Conservation (phyloP, 1,140 invertebrate genomes). For the Luehdorfia chinensis region DNA sequence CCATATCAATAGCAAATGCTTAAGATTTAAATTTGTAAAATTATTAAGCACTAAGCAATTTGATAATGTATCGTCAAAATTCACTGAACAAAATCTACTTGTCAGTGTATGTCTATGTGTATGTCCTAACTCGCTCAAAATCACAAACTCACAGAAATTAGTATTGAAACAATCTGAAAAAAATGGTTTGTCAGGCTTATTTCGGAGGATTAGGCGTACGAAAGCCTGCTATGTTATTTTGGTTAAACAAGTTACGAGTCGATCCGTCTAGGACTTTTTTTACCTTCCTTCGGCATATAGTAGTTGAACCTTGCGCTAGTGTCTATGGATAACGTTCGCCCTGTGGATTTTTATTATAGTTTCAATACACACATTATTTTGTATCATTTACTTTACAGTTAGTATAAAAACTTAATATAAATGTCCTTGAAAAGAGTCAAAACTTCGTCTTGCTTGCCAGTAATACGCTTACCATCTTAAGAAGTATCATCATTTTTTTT, state of each 20-base stretch:
- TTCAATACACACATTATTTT: constrained; percentile 27
- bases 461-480: neutral
- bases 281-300: constrained; percentile 73
- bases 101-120: too few species aligned
- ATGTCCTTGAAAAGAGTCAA: neutral
- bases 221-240: constrained; percentile 69
- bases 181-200: constrained; percentile 9
- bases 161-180: constrained; percentile 8
- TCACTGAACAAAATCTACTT: too few species aligned
- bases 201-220: constrained; percentile 60
- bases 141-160: constrained; percentile 15
- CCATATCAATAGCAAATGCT: too few species aligned
- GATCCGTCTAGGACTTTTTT: constrained; percentile 53
- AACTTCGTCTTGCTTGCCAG: neutral
- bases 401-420: neutral
- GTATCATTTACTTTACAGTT: neutral
- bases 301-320: constrained; percentile 64
- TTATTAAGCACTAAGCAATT: too few species aligned
- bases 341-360: constrained; percentile 60
- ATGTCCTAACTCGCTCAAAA: constrained; percentile 1
- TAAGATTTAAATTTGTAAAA: too few species aligned
- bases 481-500: too few species aligned
- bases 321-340: constrained; percentile 69
- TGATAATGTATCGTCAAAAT: too few species aligned
- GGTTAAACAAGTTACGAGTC: constrained; percentile 59